A percentile compares a stretch with the other conserved stretches of the same genome.
Conservation (phyloP, 2,797 vertebrate species). For the Helarctos malayanus region DNA sequence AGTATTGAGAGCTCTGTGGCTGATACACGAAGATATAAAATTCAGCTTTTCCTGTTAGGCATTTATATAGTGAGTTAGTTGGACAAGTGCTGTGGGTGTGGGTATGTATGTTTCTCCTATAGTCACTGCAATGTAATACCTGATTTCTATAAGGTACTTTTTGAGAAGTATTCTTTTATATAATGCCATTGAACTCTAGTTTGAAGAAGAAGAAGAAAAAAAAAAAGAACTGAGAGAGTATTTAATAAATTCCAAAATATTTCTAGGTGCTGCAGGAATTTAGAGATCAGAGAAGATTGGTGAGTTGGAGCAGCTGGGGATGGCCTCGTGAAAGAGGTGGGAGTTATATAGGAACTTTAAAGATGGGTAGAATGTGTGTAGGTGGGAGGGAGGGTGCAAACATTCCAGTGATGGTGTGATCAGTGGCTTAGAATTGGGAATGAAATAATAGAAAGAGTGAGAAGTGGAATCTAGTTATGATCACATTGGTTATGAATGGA, state of each 20-base stretch:
- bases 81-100: not conserved
- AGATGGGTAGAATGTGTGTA: not conserved
- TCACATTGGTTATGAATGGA: not conserved
- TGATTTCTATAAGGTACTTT: constrained; percentile 21
- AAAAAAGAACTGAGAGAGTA: constrained; percentile 10
- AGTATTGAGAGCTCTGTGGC: not conserved
- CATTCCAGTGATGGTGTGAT: not conserved
- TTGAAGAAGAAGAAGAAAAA: not conserved
- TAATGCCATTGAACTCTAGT: not conserved
- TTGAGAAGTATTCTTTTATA: not conserved
- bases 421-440: not conserved
- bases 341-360: constrained; percentile 19
- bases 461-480: not conserved
- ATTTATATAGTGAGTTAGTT: not conserved
- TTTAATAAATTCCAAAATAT: constrained; percentile 31
- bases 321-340: not conserved
- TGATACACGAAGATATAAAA: not conserved
- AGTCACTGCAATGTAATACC: not conserved
- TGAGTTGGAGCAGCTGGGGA: not conserved
- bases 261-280: constrained; percentile 20
- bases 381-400: not conserved
- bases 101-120: not conserved
- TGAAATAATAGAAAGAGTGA: not conserved
- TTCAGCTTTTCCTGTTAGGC: not conserved
- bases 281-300: not conserved